A percentile compares a stretch with the other conserved stretches of the same genome.
phyloP scores from a whole-genome alignment of 1,140 invertebrate species.

The Lasaia peninsularis region DNA sequence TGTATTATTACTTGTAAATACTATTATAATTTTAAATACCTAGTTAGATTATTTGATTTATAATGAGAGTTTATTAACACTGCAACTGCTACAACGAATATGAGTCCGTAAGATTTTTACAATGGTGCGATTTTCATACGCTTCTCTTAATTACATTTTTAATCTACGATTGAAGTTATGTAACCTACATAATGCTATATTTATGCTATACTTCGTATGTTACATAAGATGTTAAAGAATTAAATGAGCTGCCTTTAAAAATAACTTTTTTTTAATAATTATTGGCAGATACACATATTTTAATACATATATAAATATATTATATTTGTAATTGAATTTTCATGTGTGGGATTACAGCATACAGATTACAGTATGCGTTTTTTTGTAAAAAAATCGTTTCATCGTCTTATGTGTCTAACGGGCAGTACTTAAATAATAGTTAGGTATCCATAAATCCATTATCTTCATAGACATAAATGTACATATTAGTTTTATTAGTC shows the following conservation, averaged over 20 bases:
- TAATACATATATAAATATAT: neutral
- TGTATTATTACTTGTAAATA: slow-evolving; percentile 2
- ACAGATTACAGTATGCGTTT: neutral
- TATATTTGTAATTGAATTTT: neutral
- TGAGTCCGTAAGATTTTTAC: neutral
- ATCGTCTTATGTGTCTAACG: neutral
- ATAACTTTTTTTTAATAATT: too few species aligned
- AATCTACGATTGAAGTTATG: neutral
- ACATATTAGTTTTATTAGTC: neutral
- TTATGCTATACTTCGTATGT: too few species aligned
- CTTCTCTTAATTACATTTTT: neutral
- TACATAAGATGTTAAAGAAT: neutral
- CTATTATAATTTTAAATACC: neutral
- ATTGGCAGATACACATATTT: too few species aligned
- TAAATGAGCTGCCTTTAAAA: too few species aligned
- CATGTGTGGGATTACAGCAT: neutral
- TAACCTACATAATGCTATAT: too few species aligned
- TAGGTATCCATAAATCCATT: neutral
- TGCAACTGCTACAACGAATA: neutral
- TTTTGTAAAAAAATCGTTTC: neutral
- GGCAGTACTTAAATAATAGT: neutral
- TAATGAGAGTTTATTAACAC: neutral
- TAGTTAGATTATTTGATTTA: neutral
- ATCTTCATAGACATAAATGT: neutral
- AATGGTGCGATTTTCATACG: neutral